phyloP scores from a whole-genome alignment of 2,797 vertebrate species.

The Oryzias dopingdopingensis region DNA sequence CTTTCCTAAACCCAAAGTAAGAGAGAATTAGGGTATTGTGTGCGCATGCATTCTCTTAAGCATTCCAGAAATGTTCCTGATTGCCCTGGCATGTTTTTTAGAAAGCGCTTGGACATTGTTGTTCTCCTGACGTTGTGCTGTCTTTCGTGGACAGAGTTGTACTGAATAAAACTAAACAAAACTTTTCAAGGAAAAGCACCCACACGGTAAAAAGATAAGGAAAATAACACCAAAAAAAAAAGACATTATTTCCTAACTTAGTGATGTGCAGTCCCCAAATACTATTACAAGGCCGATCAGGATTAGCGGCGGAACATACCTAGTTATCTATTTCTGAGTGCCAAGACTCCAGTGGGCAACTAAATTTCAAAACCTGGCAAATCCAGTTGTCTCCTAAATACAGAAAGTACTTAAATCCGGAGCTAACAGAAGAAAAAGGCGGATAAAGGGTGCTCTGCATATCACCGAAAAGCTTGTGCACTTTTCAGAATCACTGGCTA shows the following conservation, averaged over 20 bases:
- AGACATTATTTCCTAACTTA: slow-evolving; percentile 85
- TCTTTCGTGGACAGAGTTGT: slow-evolving; percentile 55
- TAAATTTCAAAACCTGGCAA: slow-evolving; percentile 89
- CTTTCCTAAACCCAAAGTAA: slow-evolving; percentile 80
- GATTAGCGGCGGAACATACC: slow-evolving; percentile 85
- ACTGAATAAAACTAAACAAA: slow-evolving; percentile 71
- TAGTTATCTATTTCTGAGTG: slow-evolving; percentile 86
- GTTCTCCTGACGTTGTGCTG: slow-evolving; percentile 73
- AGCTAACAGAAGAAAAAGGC: slow-evolving; percentile 86
- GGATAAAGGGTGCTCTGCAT: slow-evolving; percentile 87
- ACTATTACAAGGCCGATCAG: slow-evolving; percentile 87
- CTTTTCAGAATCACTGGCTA: slow-evolving; percentile 88
- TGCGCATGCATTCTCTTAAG: slow-evolving; percentile 77
- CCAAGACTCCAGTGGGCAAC: slow-evolving; percentile 87
- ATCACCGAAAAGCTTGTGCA: slow-evolving; percentile 85
- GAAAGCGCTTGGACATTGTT: slow-evolving; percentile 74
- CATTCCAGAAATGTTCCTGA: slow-evolving; percentile 78
- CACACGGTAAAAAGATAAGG: slow-evolving; percentile 60
- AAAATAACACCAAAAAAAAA: slow-evolving; percentile 64
- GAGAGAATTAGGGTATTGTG: slow-evolving; percentile 79
- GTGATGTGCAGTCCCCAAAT: slow-evolving; percentile 84
- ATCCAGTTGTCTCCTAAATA: slow-evolving; percentile 91
- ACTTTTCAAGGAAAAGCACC: slow-evolving; percentile 59
- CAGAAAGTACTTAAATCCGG: slow-evolving; percentile 88
- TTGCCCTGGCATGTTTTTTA: slow-evolving; percentile 77